A percentile compares a stretch with the other conserved stretches of the same genome.
These are phyloP conservation scores for Zosterops japonicus DNA, from an alignment of 2,113 vertebrate genomes.

Conservation along the genomic window DNA sequence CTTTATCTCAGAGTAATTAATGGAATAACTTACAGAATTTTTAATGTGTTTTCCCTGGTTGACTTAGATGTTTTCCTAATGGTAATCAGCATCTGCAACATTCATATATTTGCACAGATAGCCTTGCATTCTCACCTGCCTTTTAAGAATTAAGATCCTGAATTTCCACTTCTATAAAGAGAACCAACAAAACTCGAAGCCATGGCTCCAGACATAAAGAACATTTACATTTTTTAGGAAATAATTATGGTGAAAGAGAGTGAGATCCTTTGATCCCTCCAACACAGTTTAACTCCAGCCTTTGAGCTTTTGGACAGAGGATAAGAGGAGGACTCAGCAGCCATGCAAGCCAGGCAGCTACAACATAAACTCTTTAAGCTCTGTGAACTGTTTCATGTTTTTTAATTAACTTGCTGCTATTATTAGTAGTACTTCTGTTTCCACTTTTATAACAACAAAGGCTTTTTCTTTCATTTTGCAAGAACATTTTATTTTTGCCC, in stretches of 20 bases:
- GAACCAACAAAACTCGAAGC: neutral
- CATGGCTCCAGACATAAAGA: neutral
- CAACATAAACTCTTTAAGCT: neutral
- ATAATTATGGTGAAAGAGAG: neutral
- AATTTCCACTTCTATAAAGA: neutral
- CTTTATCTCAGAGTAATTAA: neutral
- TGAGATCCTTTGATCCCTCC: neutral
- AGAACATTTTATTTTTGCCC: neutral
- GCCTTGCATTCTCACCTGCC: neutral
- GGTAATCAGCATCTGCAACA: neutral
- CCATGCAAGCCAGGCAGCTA: neutral
- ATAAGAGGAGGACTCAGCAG: neutral
- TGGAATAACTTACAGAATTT: neutral
- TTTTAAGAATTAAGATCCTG: neutral
- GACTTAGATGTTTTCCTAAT: neutral
- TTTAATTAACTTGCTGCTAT: slow-evolving; percentile 17
- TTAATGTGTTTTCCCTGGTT: neutral
- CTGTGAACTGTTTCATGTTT: neutral
- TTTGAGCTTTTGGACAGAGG: neutral
- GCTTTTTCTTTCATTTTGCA: slow-evolving; percentile 20
- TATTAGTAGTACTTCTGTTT: slow-evolving; percentile 9
- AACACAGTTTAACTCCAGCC: neutral
- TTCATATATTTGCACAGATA: neutral
- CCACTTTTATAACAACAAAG: slow-evolving; percentile 15
- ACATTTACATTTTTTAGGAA: neutral